Evolutionary conservation across 2,797 vertebrate species (phyloP), one percentile per base, ranked within the genome.

Genomic region (Peromyscus nudipes): DNA sequence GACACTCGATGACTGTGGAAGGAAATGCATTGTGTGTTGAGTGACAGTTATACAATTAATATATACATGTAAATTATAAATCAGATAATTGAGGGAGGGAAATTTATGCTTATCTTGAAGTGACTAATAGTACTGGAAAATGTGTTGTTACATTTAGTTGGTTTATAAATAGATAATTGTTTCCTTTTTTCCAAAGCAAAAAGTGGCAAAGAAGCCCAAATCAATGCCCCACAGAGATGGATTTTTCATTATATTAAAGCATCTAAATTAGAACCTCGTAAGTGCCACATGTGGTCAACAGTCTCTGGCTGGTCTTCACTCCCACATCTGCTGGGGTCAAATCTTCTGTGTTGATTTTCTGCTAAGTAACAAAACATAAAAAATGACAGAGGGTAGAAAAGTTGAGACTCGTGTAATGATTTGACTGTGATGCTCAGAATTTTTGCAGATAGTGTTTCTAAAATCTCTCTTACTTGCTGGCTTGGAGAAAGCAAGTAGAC

Each of bases 201-300:
- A 65, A 21, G 19, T 84, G 11, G 4, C 13, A 52, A 73, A 84
- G 46, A 75, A 13, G 6, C 12, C 4, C 34, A 89, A 75, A n/a
- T 17, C 3, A 13, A 49, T 27, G 60, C 31, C 55, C 21, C 13
- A 65, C 34, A 6, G 25, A 65, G 79, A 60, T 16, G 19, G 6
- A 23, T 21, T 60, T 91, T 34, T 21, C 13, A 31, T 11, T 62
- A 34, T 65, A 31, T 8, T 2, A 6, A 76, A 3, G 1, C 21
- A 64, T 34, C 16, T 31, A 40, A 4, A 55, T 60, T 43, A 34
- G 60, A 55, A 23, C 23, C 8, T 82, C 0, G 1, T 13, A 34
- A 40, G 43, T 8, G 5, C 19, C 4, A 2, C 1, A 0, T 25
- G 23, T 21, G 1, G 11, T 23, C 27, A 57, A 37, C 2, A 40